phyloP scores from a whole-genome alignment of 2,113 vertebrate genomes.

The Dipodomys stephensi region DNA sequence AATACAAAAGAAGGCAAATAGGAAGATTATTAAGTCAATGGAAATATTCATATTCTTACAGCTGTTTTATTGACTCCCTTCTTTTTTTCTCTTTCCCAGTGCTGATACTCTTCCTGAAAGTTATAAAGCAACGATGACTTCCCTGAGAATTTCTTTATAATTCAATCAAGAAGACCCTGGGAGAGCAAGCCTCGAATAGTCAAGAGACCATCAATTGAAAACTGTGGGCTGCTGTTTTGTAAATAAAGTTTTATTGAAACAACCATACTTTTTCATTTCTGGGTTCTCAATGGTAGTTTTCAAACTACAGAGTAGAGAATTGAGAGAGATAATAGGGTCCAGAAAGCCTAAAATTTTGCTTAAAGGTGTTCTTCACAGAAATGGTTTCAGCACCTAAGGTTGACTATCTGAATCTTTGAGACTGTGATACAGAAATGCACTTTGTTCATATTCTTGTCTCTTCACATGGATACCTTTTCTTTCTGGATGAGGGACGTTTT shows the following conservation, averaged over 20 bases:
- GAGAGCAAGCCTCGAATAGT: neutral
- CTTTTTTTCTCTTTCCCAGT: neutral
- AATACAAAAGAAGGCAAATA: neutral
- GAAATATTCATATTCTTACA: neutral
- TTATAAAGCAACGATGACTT: neutral
- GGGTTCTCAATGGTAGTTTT: neutral
- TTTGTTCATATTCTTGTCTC: neutral
- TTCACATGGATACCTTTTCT: neutral
- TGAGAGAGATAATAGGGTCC: neutral
- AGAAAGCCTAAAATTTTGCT: neutral
- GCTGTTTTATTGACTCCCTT: neutral
- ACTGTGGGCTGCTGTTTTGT: neutral
- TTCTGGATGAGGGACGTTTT: neutral
- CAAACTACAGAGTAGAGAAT: neutral
- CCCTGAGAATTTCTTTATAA: neutral
- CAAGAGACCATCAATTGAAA: neutral
- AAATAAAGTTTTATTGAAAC: slow-evolving; percentile 41
- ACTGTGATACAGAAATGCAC: neutral
- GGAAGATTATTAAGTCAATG: neutral
- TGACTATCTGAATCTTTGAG: neutral
- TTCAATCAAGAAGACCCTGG: neutral
- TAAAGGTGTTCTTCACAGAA: neutral
- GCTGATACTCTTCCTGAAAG: neutral
- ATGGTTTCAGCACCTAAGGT: neutral
- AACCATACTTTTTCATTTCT: neutral